These are phyloP conservation scores for Eciton burchellii DNA, from an alignment of 1,140 invertebrate genomes.

Conservation along the genomic window DNA sequence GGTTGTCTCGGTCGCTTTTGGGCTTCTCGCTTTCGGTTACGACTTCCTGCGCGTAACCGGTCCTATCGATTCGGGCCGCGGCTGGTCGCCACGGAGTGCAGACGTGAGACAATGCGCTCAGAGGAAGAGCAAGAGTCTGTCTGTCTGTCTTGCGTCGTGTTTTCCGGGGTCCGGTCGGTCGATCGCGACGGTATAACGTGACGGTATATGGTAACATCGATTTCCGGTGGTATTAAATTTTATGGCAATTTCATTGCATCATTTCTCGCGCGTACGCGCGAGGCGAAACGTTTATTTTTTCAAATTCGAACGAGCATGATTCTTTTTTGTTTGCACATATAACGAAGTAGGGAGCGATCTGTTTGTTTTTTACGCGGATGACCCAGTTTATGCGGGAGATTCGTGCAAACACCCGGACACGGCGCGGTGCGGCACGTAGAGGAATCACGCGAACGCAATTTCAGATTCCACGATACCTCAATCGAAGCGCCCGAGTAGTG, in stretches of 20 bases:
- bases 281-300: background rate
- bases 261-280: no score
- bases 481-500: no score
- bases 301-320: background rate
- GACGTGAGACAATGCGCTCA: constrained; percentile 55
- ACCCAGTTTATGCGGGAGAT: constrained; percentile 40
- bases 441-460: constrained; percentile 25
- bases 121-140: constrained; percentile 48
- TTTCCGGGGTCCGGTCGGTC: no score
- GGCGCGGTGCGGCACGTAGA: background rate
- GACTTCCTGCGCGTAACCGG: constrained; percentile 52
- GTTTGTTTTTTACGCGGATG: constrained; percentile 31
- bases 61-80: constrained; percentile 68
- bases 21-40: constrained; percentile 28
- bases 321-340: background rate
- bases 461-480: no score
- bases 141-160: no score
- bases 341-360: constrained; percentile 7
- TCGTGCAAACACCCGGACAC: constrained; percentile 23
- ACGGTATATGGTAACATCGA: background rate
- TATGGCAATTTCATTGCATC: background rate
- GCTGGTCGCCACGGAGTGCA: constrained; percentile 38
- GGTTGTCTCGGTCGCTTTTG: constrained; percentile 20
- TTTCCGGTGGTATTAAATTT: background rate
- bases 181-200: no score